Base-by-base conservation (phyloP, 2,888 invertebrate species). In the Idaea aversata region DNA sequence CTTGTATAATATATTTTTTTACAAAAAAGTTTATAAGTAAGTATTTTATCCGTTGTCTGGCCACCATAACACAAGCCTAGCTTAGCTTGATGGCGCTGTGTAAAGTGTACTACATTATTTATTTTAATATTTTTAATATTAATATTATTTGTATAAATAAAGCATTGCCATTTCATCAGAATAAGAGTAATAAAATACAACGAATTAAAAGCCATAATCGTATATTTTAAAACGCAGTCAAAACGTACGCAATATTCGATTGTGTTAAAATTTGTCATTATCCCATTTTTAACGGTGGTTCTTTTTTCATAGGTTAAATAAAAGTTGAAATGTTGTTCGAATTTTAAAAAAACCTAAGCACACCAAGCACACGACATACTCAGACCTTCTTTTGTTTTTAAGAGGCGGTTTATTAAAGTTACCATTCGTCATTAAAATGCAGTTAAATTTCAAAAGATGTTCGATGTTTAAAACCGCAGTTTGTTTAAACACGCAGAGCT, bases 211-310 rank as follows among this genome's bases (percentile, higher is more conserved):
- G 10, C 47, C 5, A 47, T 47, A 7, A 47, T 47, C 47, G 47
- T 47, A 47, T 47, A 47, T 47, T 47, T 47, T 10, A 10, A 47
- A 47, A 10, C 47, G 15, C 58, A 16, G 58, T 58, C 15, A 15
- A 58, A 15, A 16, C 7, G 58, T 15, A 59, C 59, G 59, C 59
- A 59, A 34, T 59, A 59, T 25, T 59, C 16, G 16, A 58, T 59
- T 59, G 34, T 59, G 6, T 25, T 25, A 13, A 59, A 59, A 59
- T 59, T 34, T 34, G 59, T 59, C 59, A 59, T 59, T 16, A 58
- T 58, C 13, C 13, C 15, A 59, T 13, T 59, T 13, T 59, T 59
- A 34, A 59, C 47, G 7, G 47, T 10, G 47, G 47, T 47, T 47
- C 2, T 25, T 47, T 47, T 13, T 47, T 13, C 6, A 10, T 47